These are phyloP conservation scores for Condylostylus longicornis DNA, from an alignment of 1,140 invertebrate species.

Conservation along the genomic window DNA sequence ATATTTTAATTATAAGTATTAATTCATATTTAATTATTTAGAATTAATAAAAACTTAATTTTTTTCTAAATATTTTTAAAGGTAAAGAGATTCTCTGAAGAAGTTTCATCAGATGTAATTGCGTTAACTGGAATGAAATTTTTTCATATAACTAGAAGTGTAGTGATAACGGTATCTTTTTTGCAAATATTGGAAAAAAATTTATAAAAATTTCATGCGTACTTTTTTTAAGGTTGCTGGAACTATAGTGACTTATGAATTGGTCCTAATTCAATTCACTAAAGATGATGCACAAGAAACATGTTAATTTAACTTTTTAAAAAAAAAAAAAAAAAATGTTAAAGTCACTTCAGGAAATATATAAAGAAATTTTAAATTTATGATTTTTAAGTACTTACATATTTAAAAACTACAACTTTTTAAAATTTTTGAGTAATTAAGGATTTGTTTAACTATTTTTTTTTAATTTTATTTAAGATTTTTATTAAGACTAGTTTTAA, in stretches of 20 bases:
- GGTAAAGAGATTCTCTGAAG: conserved; percentile 43
- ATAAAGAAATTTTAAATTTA: no score
- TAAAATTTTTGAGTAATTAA: no score
- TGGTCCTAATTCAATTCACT: conserved; percentile 50
- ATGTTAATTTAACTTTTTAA: no score
- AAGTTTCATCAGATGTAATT: conserved; percentile 41
- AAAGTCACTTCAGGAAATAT: no score
- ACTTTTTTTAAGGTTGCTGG: conserved; percentile 50
- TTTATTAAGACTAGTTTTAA: no score
- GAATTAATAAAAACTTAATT: conserved; percentile 1
- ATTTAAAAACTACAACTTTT: no score
- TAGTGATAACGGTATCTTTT: conserved; percentile 44
- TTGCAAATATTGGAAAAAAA: no score
- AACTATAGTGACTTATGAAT: conserved; percentile 53
- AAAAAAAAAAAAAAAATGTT: no score
- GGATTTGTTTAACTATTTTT: no score
- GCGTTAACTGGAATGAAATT: conserved; percentile 45
- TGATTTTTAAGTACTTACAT: no score
- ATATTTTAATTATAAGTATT: background rate
- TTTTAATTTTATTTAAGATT: no score
- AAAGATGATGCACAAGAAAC: no score
- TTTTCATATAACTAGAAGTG: conserved; percentile 44
- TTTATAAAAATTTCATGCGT: background rate
- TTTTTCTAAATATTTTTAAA: conserved; percentile 15
- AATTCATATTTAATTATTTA: background rate